Evolutionary conservation across 2,888 invertebrate species (phyloP), one percentile per base, ranked within the genome.

Genomic region (Cheilosia soror): DNA sequence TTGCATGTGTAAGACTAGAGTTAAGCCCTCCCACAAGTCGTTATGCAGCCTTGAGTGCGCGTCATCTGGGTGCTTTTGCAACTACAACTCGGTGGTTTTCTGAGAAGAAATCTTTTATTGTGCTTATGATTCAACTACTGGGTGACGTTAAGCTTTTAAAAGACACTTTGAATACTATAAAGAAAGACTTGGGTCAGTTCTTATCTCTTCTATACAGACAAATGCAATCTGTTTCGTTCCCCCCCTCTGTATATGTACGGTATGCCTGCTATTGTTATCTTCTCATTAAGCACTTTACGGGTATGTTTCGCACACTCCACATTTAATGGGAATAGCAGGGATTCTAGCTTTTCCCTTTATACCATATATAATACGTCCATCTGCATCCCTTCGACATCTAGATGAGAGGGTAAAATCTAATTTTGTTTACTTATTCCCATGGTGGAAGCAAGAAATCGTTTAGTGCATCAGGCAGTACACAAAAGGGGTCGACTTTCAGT

Each of bases 261-360:
- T 37, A 33, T 47, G 31, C 33, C 27, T 62, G 51, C 9, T 31
- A 9, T 49, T 60, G 69, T 71, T 75, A 71, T 80, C 75, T 69
- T 76, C 69, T 49, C 66, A 76, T 84, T 84, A 75, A 84, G 65
- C 66, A 60, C 68, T 80, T 69, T 75, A 53, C 62, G 47, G 75
- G 57, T 63, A 55, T 57, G 42, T 69, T 79, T 72, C 68, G 83
- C 83, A 78, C 78, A 73, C 72, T 51, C 40, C 49, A 73, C 49
- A 68, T 44, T 29, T 33, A 62, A 58, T 57, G 51, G 51, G 37
- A 73, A 65, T 42, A 25, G 44, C 27, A 9, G 49, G 20, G 27
- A 55, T 37, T 40, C 51, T 20, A 29, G 15, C 0, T 57, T 47
- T 68, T 5, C 73, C 79, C 53, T 27, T 75, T 40, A 11, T 60